Evolutionary conservation across 2,797 vertebrate species (phyloP).

Genomic region (Chelmon rostratus): DNA sequence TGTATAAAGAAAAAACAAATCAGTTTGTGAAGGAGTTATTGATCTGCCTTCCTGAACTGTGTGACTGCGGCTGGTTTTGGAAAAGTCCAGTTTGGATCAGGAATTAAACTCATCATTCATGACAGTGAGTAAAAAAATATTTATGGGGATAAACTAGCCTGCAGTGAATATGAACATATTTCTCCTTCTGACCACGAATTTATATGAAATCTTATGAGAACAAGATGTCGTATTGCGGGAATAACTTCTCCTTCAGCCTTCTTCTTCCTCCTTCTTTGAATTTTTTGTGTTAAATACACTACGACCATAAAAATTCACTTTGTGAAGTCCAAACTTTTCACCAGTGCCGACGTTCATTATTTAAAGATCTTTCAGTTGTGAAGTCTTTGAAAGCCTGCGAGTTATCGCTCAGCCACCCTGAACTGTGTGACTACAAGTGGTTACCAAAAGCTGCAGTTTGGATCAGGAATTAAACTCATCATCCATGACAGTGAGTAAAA

Average conservation of each 20-base stretch:
- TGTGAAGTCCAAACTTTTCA: not conserved
- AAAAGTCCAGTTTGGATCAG: not conserved
- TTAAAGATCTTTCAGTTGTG: not conserved
- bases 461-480: conserved; percentile 35
- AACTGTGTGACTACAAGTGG: conserved; percentile 30
- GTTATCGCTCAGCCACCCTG: conserved; percentile 15
- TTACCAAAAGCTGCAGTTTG: conserved; percentile 31
- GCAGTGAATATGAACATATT: not conserved
- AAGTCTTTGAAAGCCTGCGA: not conserved
- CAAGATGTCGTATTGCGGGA: not conserved
- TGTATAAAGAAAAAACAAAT: too few relatives aligned
- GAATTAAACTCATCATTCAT: not conserved
- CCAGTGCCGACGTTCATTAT: not conserved
- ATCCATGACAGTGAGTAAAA: conserved; percentile 32
- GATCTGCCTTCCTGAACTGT: not conserved
- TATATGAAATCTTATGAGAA: not conserved
- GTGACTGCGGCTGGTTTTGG: not conserved
- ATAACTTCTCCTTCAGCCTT: too few relatives aligned
- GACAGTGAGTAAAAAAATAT: not conserved
- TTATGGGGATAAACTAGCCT: not conserved
- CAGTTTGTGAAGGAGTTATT: not conserved
- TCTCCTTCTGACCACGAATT: not conserved
- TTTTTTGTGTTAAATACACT: not conserved
- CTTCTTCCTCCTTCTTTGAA: too few relatives aligned
- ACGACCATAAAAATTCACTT: not conserved